These are phyloP conservation scores for Anarrhichthys ocellatus DNA, from an alignment of 2,113 vertebrate species.

Conservation along the genomic window DNA sequence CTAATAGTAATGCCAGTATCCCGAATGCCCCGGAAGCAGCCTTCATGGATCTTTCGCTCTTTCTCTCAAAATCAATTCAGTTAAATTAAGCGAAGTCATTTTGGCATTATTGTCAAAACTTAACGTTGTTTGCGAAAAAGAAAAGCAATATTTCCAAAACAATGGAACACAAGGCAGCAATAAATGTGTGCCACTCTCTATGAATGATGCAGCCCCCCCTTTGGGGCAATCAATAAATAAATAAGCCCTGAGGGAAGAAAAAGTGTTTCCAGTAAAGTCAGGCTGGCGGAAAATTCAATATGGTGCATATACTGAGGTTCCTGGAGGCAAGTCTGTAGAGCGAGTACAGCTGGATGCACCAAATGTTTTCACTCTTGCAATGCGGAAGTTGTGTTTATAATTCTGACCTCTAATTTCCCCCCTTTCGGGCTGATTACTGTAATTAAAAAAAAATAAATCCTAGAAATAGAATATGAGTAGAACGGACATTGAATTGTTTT, in stretches of 20 bases:
- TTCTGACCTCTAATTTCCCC: slow-evolving; percentile 36
- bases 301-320: slow-evolving; percentile 51
- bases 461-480: too few species aligned
- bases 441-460: slow-evolving; percentile 33
- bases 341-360: slow-evolving; percentile 14
- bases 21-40: slow-evolving; percentile 21
- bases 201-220: slow-evolving; percentile 56
- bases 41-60: slow-evolving; percentile 33
- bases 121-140: slow-evolving; percentile 20
- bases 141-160: slow-evolving; percentile 19
- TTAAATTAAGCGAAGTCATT: slow-evolving; percentile 48
- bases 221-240: slow-evolving; percentile 70
- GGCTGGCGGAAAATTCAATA: slow-evolving; percentile 73
- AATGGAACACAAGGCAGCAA: slow-evolving; percentile 36
- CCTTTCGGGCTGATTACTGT: slow-evolving; percentile 21
- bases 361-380: slow-evolving; percentile 21
- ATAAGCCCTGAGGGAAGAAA: slow-evolving; percentile 58
- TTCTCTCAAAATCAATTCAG: slow-evolving; percentile 46
- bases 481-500: not conserved
- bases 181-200: slow-evolving; percentile 55
- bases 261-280: slow-evolving; percentile 70
- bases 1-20: slow-evolving; percentile 15
- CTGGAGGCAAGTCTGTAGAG: slow-evolving; percentile 50
- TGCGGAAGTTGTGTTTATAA: slow-evolving; percentile 48
- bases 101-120: slow-evolving; percentile 44